These are phyloP conservation scores for Elephantulus edwardii DNA, from an alignment of 2,113 vertebrate species.

Conservation along the genomic window DNA sequence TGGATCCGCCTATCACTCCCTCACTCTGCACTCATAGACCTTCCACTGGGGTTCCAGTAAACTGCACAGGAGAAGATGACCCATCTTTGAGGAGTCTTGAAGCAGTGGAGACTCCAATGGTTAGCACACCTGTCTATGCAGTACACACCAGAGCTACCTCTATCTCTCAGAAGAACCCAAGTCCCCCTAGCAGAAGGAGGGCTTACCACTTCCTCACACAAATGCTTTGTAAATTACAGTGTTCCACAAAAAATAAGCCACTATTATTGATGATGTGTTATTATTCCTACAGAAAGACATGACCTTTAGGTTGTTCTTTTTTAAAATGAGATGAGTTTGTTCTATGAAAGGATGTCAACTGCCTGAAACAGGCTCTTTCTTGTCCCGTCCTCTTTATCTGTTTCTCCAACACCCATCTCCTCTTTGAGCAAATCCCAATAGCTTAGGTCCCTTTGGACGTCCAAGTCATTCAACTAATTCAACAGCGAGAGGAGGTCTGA, in stretches of 20 bases:
- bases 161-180: neutral
- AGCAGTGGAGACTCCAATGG: too few species aligned
- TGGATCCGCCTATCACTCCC: neutral
- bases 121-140: too few species aligned
- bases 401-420: neutral
- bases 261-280: neutral
- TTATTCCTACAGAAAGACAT: neutral
- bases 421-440: neutral
- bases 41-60: too few species aligned
- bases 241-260: neutral
- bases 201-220: neutral
- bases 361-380: neutral
- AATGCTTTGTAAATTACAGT: neutral
- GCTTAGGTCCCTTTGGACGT: neutral
- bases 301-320: neutral
- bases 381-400: neutral
- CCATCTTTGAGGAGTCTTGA: too few species aligned
- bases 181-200: neutral
- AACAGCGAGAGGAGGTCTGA: neutral
- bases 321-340: neutral
- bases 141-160: too few species aligned
- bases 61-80: too few species aligned
- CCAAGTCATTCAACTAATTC: neutral
- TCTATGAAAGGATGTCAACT: neutral
- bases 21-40: too few species aligned